phyloP scores from a whole-genome alignment of 1,140 invertebrate species.

The Solen grandis region DNA sequence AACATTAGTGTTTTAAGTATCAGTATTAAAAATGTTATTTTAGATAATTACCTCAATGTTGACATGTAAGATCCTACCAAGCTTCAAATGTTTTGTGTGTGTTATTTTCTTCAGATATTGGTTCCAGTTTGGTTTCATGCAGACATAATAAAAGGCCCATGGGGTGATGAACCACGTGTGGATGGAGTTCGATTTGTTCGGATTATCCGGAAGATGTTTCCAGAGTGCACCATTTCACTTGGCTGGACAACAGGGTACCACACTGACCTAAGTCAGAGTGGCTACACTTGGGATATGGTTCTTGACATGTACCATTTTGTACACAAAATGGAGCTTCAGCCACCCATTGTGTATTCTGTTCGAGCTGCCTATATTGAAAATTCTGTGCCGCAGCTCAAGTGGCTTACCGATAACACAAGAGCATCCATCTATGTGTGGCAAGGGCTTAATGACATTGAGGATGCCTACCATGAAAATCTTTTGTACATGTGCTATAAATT shows the following conservation, averaged over 20 bases:
- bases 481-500: conserved; percentile 75
- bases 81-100: not conserved
- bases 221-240: conserved; percentile 87
- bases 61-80: too few species aligned
- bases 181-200: conserved; percentile 86
- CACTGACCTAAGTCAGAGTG: conserved; percentile 80
- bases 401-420: conserved; percentile 76
- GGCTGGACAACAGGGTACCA: conserved; percentile 92
- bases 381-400: conserved; percentile 81
- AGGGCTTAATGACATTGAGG: conserved; percentile 57
- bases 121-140: conserved; percentile 95
- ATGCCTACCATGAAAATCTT: conserved; percentile 63
- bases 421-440: conserved; percentile 67
- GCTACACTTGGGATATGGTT: conserved; percentile 87
- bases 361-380: conserved; percentile 87
- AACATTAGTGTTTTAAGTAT: too few species aligned
- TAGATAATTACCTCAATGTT: too few species aligned
- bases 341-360: conserved; percentile 91
- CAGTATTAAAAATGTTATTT: too few species aligned
- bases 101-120: conserved; percentile 82
- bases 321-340: conserved; percentile 82
- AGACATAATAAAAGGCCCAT: conserved; percentile 91
- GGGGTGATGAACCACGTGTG: conserved; percentile 85
- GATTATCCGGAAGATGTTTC: conserved; percentile 83
- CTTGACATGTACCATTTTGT: conserved; percentile 87